A percentile compares a stretch with the other conserved stretches of the same genome.
phyloP scores from a whole-genome alignment of 2,113 vertebrate genomes.

The Pituophis catenifer region DNA sequence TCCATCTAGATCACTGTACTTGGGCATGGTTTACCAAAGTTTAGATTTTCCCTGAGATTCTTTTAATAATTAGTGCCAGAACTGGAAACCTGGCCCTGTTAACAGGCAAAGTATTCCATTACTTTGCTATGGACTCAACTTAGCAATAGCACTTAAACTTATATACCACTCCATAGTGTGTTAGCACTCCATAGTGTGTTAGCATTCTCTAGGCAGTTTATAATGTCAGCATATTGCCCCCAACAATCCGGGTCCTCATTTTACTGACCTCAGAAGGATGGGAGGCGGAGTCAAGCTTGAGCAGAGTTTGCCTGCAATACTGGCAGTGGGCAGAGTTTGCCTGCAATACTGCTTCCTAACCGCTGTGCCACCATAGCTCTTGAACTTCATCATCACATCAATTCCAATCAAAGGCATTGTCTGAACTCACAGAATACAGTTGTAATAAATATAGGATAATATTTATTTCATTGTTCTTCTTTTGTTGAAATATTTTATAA shows the following conservation, averaged over 20 bases:
- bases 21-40: not conserved
- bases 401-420: not conserved
- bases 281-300: not conserved
- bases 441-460: not conserved
- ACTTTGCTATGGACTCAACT: not conserved
- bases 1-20: not conserved
- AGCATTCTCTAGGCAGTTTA: not conserved
- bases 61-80: not conserved
- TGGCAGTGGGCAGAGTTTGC: not conserved
- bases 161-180: not conserved
- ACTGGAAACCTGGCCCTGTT: not conserved
- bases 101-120: not conserved
- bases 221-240: not conserved
- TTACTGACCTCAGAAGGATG: not conserved
- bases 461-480: not conserved
- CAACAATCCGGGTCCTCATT: not conserved
- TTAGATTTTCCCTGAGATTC: not conserved
- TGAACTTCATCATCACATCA: not conserved
- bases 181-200: not conserved
- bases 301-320: not conserved
- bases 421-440: not conserved
- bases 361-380: not conserved
- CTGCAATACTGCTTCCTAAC: not conserved
- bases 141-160: not conserved
- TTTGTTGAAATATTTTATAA: not conserved